Base-by-base conservation (phyloP, 2,797 vertebrate species). In the Dromococcyx pavoninus region DNA sequence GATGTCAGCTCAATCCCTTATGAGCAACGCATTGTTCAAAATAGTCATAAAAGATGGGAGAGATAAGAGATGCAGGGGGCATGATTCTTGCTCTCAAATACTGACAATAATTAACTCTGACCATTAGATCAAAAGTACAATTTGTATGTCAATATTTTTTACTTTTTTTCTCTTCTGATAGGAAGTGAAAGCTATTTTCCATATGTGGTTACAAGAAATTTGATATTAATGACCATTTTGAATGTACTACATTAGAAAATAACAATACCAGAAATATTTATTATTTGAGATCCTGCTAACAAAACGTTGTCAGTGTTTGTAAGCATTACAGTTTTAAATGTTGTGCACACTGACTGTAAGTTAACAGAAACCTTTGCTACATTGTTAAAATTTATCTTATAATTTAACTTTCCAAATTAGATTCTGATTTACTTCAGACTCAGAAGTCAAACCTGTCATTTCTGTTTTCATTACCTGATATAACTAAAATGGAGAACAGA, bases 41-140 rank as follows among this genome's bases (percentile, higher is more conserved):
- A 61, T 10, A 75, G 5, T 12, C 17, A 50, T 32, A 91, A 91
- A 51, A 51, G 8, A 17, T 17, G 3, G 27, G 37, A 27, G 13
- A 53, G 18, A 30, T 0, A 28, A 1, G 13, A 3, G 8, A 3
- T 58, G 17, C 7, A 58, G 13, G 19, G 7, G 1, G 2, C 17
- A 18, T 44, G 23, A 23, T 66, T 84, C 18, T 37, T 65, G 18
- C 5, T 81, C 7, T 64, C 41, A 65, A 60, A 32, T 24, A 60
- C 16, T 32, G 12, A 28, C 21, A 37, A 11, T 22, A 32, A 32
- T 54, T 62, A 46, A 75, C 30, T 88, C 28, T 30, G 39, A 6
- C 14, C 10, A 37, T 65, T 0, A 58, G 28, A 53, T 66, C 17
- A 50, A 60, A 56, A n/a, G 17, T 39, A 35, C 7, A 25, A 56